Evolutionary conservation across 2,888 invertebrate genomes (phyloP).

Genomic region (Lissocephala sabroskyi): DNA sequence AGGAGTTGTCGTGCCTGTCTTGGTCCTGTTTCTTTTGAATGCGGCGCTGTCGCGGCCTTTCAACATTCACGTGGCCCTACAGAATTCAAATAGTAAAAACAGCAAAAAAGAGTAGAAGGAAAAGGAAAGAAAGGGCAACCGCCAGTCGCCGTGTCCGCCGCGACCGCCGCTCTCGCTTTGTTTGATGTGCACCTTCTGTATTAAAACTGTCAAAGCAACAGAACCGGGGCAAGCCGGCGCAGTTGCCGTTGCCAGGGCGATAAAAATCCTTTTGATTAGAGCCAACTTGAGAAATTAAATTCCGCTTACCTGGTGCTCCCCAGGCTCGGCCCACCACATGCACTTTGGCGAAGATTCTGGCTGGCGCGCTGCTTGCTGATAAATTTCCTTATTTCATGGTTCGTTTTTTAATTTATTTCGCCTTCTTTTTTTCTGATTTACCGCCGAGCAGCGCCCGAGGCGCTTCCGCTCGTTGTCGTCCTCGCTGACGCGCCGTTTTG

Average conservation of each 20-base stretch:
- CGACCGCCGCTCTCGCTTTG: slow-evolving; percentile 10
- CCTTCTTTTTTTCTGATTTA: slow-evolving; percentile 38
- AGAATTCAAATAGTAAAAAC: too few species aligned
- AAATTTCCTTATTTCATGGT: slow-evolving; percentile 62
- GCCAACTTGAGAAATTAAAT: slow-evolving; percentile 64
- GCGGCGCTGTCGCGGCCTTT: neutral
- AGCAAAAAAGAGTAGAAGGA: too few species aligned
- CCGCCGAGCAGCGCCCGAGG: slow-evolving; percentile 42
- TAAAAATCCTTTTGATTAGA: slow-evolving; percentile 65
- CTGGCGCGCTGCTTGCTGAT: slow-evolving; percentile 36
- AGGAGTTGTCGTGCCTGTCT: neutral
- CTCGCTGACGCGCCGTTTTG: neutral
- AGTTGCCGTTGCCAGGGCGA: slow-evolving; percentile 38
- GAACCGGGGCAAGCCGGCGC: neutral
- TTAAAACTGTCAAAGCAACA: slow-evolving; percentile 20
- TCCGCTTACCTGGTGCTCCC: slow-evolving; percentile 51
- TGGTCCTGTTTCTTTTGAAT: too few species aligned
- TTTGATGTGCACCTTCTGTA: slow-evolving; percentile 21
- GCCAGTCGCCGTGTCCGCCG: neutral
- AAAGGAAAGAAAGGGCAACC: too few species aligned
- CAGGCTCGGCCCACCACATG: slow-evolving; percentile 13
- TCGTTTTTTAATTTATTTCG: slow-evolving; percentile 61
- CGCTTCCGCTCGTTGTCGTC: slow-evolving; percentile 38
- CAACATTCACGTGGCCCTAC: neutral
- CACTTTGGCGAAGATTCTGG: slow-evolving; percentile 20